Evolutionary conservation across 2,888 invertebrate genomes (phyloP).

Genomic region (Punctoribates punctum): DNA sequence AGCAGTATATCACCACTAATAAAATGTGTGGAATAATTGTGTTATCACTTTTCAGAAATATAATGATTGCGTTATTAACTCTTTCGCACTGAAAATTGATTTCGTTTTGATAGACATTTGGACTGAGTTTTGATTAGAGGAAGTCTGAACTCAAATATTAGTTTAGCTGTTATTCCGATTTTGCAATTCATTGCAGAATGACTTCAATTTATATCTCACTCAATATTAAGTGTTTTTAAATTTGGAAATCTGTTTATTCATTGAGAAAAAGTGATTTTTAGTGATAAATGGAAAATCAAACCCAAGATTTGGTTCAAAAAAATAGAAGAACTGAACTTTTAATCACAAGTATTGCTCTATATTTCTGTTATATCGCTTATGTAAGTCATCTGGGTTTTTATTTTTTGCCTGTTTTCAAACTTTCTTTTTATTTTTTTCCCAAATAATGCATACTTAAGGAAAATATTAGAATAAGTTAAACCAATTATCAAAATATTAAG

Average conservation of each 20-base stretch:
- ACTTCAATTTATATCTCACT: not conserved
- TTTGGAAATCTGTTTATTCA: not conserved
- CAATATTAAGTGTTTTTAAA: not conserved
- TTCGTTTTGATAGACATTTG: not conserved
- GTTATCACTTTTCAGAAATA: too few relatives aligned
- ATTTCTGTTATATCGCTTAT: constrained; percentile 30
- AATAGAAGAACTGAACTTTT: not conserved
- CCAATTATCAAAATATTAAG: too few relatives aligned
- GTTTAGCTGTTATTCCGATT: not conserved
- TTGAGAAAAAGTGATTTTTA: not conserved
- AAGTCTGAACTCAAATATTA: not conserved
- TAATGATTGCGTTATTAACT: not conserved
- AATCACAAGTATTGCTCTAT: not conserved
- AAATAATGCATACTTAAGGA: not conserved
- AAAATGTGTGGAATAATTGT: too few relatives aligned
- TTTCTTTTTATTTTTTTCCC: not conserved
- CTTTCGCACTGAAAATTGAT: not conserved
- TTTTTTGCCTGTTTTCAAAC: too few relatives aligned
- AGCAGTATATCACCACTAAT: too few relatives aligned
- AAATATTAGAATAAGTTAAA: not conserved
- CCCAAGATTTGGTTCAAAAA: not conserved
- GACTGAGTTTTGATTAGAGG: not conserved
- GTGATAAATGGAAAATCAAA: not conserved
- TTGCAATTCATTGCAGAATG: not conserved
- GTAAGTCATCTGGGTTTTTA: not conserved